phyloP scores from a whole-genome alignment of 2,113 vertebrate genomes.

The Myiozetetes cayanensis region DNA sequence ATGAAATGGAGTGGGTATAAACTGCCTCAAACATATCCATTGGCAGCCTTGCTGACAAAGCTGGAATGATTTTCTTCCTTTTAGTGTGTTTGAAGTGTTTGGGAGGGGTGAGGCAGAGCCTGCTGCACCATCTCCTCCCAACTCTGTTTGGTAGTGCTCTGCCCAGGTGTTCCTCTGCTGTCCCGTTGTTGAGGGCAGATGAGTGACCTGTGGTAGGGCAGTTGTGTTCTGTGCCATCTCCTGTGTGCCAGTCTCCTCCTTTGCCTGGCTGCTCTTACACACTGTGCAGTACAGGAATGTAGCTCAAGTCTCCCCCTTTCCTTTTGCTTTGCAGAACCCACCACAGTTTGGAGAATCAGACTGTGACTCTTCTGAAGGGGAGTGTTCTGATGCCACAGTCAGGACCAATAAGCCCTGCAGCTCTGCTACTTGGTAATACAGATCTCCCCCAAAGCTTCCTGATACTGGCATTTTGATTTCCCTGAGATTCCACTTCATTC shows the following conservation, averaged over 20 bases:
- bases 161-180: neutral
- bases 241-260: neutral
- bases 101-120: neutral
- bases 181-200: neutral
- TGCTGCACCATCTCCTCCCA: neutral
- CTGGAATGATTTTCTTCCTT: neutral
- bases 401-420: slow-evolving; percentile 91
- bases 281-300: neutral
- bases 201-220: neutral
- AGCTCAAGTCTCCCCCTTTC: neutral
- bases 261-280: neutral
- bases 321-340: slow-evolving; percentile 82
- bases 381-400: slow-evolving; percentile 95
- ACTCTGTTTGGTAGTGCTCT: neutral
- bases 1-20: neutral
- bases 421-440: slow-evolving; percentile 91
- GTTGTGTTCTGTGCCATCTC: neutral
- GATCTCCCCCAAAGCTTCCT: slow-evolving; percentile 25
- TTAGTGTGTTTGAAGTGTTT: neutral
- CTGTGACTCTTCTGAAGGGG: slow-evolving; percentile 93
- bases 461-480: slow-evolving; percentile 58
- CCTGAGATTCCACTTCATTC: slow-evolving; percentile 58
- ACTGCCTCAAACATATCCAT: neutral
- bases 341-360: slow-evolving; percentile 91
- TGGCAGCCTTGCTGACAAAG: neutral